Evolutionary conservation across 2,888 invertebrate genomes (phyloP), one percentile per base, ranked within the genome.

Genomic region (Rhagonycha fulva): DNA sequence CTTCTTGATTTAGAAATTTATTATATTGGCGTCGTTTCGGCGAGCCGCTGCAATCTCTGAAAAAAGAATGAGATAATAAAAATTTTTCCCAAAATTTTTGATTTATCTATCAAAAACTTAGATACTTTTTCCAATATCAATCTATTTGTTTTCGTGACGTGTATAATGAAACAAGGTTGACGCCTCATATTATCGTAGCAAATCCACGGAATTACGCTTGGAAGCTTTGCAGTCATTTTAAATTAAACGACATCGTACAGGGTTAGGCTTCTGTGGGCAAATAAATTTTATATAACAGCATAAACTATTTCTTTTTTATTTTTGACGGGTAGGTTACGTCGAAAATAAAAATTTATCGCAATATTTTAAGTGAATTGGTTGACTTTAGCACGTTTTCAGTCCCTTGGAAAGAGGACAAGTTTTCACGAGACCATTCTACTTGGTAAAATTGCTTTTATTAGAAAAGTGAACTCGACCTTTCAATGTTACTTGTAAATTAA

Each of bases 41-140:
- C 70, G 93, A 93, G 84, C 91, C 90, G 82, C 89, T 90, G 83
- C 89, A 89, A 87, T 93, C 93, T 85, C 94, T 94, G 90, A 75
- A 87, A 89, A 68, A 70, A 19, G 47, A 32, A 28, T 24, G 14
- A n/a, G 24, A n/a, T 63, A 23, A 19, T 63, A 23, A 63, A 69
- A 14, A n/a, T 14, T 69, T 32, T 32, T 69, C n/a, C 47, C 2
- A 47, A 47, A 47, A 47, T 47, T 47, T 47, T n/a, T 47, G 47
- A 47, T 47, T 47, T 47, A 47, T 66, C 63, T 66, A 66, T 66
- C 63, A 66, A 12, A 66, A 61, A 66, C 12, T 66, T 66, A 66
- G 62, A 69, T 70, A 75, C 62, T 71, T 71, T 70, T 61, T 68
- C 26, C 26, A 47, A 47, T 68, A 67, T 71, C 68, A 61, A 30